Evolutionary conservation across 2,113 vertebrate genomes (phyloP), one percentile per base, ranked within the genome.

Genomic region (Probosciger aterrimus): DNA sequence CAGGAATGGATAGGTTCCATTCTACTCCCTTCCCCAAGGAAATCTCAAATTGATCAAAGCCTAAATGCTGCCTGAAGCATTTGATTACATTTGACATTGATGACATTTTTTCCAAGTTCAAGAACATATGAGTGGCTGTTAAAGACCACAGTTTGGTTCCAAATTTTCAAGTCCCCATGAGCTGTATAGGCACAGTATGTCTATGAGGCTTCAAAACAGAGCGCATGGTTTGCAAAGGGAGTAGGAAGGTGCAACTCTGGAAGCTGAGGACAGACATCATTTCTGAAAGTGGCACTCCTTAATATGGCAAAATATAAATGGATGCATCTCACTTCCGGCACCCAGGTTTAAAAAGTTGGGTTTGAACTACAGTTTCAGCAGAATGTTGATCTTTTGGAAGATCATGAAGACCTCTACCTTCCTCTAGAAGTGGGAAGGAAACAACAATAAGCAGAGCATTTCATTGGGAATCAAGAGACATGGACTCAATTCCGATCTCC

Each of bases 181-280:
- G 44, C 33, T 57, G 7, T 50, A 46, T 8, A 64, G 35, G 49
- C 67, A 73, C 31, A 49, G 28, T 18, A 47, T 7, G 11, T 18
- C 75, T 53, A 65, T 20, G 17, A 46, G n/a, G 28, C n/a, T 59
- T 75, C 47, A 64, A 27, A 77, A 43, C 0, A 27, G 6, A 90
- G 23, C 1, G 0, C 2, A 0, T 24, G 30, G n/a, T 28, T 80
- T 83, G 27, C 30, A 41, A 41, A 75, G 31, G 20, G 9, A 80
- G 20, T 49, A 39, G 37, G 37, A 23, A 30, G 53, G 22, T 31
- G 18, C 46, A 75, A 3, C 30, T 53, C 64, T 52, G n/a, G 60
- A 50, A 86, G 50, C 35, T 49, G 52, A 84, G 60, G 43, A 50
- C 31, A 70, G 25, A 8, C 14, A 47, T 24, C 11, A 12, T n/a